Percentiles rank a stretch among this genome's conserved stretches.
Conservation (phyloP, 2,888 invertebrate genomes). For the Zele albiditarsus region DNA sequence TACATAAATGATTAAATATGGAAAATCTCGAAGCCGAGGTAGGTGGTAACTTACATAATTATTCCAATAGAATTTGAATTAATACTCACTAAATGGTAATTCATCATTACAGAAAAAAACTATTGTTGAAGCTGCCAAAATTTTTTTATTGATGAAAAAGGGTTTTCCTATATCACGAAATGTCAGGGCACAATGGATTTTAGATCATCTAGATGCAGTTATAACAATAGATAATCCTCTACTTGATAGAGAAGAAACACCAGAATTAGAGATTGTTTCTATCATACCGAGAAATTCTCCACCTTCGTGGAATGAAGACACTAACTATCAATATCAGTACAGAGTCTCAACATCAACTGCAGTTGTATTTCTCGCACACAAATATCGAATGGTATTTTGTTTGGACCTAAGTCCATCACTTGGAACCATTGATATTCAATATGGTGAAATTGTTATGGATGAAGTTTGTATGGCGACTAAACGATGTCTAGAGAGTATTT, state of each 20-base stretch:
- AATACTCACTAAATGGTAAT: too few relatives aligned
- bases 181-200: slow-evolving; percentile 83
- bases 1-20: too few relatives aligned
- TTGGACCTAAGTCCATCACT: slow-evolving; percentile 86
- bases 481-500: slow-evolving; percentile 75
- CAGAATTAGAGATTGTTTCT: slow-evolving; percentile 79
- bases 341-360: slow-evolving; percentile 76
- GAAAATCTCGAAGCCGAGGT: too few relatives aligned
- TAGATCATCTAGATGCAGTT: slow-evolving; percentile 79
- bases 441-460: slow-evolving; percentile 78
- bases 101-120: slow-evolving; percentile 60
- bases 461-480: slow-evolving; percentile 77
- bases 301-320: slow-evolving; percentile 73
- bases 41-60: too few relatives aligned
- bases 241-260: slow-evolving; percentile 70
- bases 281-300: slow-evolving; percentile 76
- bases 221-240: slow-evolving; percentile 73
- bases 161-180: slow-evolving; percentile 83
- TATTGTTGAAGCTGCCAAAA: slow-evolving; percentile 77
- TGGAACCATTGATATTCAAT: slow-evolving; percentile 79
- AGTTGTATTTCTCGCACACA: slow-evolving; percentile 81
- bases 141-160: slow-evolving; percentile 81
- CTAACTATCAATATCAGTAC: slow-evolving; percentile 73
- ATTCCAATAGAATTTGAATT: too few relatives aligned
- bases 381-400: slow-evolving; percentile 83